phyloP scores from a whole-genome alignment of 1,140 invertebrate species.

The Wasmannia auropunctata region DNA sequence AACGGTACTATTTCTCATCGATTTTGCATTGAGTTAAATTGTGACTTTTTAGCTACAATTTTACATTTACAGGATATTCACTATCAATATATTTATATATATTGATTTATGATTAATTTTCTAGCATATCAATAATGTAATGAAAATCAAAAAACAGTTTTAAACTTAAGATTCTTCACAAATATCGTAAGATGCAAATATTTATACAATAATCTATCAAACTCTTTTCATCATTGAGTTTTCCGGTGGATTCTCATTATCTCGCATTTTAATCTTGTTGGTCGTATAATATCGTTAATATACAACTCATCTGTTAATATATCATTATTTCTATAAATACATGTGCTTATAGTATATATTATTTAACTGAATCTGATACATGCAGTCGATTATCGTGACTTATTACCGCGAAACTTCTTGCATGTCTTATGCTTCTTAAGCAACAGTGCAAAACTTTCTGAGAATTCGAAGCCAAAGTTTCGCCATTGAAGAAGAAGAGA shows the following conservation, averaged over 20 bases:
- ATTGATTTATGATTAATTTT: background rate
- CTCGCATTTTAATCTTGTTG: background rate
- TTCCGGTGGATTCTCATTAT: background rate
- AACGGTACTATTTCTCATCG: background rate
- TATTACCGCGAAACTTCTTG: constrained; percentile 44
- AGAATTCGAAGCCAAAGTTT: constrained; percentile 60
- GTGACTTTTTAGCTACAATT: constrained; percentile 9
- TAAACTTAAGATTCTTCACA: background rate
- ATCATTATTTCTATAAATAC: background rate
- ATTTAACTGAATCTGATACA: background rate
- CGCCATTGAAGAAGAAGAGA: constrained; percentile 33
- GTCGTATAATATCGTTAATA: background rate
- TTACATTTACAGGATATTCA: background rate
- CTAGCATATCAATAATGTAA: background rate
- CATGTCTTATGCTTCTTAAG: constrained; percentile 8
- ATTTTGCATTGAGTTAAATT: constrained; percentile 19
- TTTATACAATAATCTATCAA: background rate
- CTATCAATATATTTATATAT: background rate
- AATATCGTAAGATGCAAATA: background rate
- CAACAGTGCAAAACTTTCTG: constrained; percentile 58
- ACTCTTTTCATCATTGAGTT: background rate
- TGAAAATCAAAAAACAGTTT: background rate
- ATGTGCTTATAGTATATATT: background rate
- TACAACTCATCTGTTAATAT: background rate
- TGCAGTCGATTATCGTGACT: constrained; percentile 1